A percentile compares a stretch with the other conserved stretches of the same genome.
These are phyloP conservation scores for Lasioglossum leucozonium DNA, from an alignment of 2,888 invertebrate genomes.

Conservation along the genomic window DNA sequence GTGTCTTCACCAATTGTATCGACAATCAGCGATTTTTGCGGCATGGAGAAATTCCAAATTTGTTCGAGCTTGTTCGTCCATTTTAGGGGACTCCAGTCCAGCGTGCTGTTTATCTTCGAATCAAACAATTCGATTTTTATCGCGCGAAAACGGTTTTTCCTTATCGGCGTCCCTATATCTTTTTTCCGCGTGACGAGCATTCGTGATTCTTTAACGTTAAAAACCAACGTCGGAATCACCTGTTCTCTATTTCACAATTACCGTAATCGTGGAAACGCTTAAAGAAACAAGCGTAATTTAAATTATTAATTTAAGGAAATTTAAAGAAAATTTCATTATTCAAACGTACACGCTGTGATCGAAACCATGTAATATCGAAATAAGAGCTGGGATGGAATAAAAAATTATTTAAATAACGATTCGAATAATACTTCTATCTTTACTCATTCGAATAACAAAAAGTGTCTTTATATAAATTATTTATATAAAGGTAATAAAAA, in stretches of 20 bases:
- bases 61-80: slow-evolving; percentile 73
- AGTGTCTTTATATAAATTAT: too few species aligned
- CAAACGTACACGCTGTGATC: too few species aligned
- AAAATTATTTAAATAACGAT: too few species aligned
- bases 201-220: neutral
- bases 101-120: slow-evolving; percentile 72
- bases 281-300: too few species aligned
- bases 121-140: slow-evolving; percentile 11
- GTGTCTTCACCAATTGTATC: slow-evolving; percentile 62
- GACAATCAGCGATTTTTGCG: slow-evolving; percentile 37
- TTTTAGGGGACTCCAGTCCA: slow-evolving; percentile 76
- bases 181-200: neutral
- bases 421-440: too few species aligned
- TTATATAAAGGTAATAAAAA: too few species aligned
- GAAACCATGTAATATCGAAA: too few species aligned
- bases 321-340: too few species aligned
- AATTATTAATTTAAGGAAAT: too few species aligned
- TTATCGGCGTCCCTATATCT: neutral
- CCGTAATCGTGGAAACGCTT: too few species aligned
- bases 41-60: slow-evolving; percentile 68
- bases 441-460: too few species aligned
- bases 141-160: neutral
- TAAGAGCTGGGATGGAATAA: too few species aligned
- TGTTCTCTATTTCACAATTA: neutral
- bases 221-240: neutral